These are phyloP conservation scores for Xiphorhynchus erythropygius DNA, from an alignment of 2,797 vertebrate species.

Conservation along the genomic window DNA sequence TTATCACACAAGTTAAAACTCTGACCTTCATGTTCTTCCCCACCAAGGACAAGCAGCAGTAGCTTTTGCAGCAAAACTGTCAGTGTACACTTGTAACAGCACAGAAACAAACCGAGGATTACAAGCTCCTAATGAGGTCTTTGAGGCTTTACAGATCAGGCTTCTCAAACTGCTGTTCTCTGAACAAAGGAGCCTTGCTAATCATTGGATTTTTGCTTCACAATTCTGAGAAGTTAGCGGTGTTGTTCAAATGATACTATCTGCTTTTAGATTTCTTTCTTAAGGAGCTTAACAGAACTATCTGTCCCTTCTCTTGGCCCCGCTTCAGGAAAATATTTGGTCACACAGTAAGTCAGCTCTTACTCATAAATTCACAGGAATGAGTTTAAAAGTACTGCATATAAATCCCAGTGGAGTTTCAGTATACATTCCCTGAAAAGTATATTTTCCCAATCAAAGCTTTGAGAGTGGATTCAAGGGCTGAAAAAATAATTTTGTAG, in stretches of 20 bases:
- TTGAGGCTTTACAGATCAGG: conserved; percentile 27
- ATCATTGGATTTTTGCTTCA: conserved; percentile 10
- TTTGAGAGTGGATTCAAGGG: not conserved
- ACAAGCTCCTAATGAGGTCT: conserved; percentile 41
- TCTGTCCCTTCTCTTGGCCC: not conserved
- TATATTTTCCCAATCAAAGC: not conserved
- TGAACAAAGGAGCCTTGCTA: conserved; percentile 1
- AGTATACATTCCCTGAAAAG: not conserved
- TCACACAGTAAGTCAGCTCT: not conserved
- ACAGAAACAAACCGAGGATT: conserved; percentile 37
- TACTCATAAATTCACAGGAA: not conserved
- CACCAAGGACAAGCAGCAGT: conserved; percentile 5
- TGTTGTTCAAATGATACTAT: not conserved
- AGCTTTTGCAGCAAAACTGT: not conserved
- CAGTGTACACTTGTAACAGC: not conserved
- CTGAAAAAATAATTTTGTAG: not conserved
- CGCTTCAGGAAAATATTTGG: not conserved
- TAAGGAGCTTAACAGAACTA: not conserved
- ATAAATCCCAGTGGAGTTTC: not conserved
- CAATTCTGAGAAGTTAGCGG: not conserved
- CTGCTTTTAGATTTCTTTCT: not conserved
- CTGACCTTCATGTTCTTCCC: not conserved
- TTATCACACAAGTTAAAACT: not conserved
- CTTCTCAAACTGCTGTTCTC: not conserved
- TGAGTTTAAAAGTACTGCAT: not conserved